Percentiles rank a stretch among this genome's conserved stretches.
Evolutionary conservation across 1,140 invertebrate genomes (phyloP).

Genomic region (Telenomus remus): DNA sequence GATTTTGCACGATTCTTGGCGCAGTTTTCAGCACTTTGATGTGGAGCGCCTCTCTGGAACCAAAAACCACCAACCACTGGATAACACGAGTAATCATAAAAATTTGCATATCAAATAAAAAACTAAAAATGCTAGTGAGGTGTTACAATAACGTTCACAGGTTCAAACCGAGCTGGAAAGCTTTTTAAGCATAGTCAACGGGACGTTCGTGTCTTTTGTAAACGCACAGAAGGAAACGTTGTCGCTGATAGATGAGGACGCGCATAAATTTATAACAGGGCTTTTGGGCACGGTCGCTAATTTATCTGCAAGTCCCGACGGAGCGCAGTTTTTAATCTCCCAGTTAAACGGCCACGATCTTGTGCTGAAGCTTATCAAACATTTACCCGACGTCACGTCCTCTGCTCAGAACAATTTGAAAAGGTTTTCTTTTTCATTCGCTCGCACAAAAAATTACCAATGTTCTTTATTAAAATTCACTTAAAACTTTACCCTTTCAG

Average conservation of each 20-base stretch:
- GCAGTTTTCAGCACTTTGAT: slow-evolving; percentile 67
- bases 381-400: slow-evolving; percentile 16
- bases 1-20: slow-evolving; percentile 69
- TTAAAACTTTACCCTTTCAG: slow-evolving; percentile 49
- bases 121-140: background rate
- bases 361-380: slow-evolving; percentile 22
- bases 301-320: slow-evolving; percentile 66
- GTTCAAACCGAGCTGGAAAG: slow-evolving; percentile 67
- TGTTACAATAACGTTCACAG: slow-evolving; percentile 19
- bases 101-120: background rate
- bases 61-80: slow-evolving; percentile 64
- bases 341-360: slow-evolving; percentile 65
- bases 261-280: slow-evolving; percentile 70
- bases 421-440: slow-evolving; percentile 5
- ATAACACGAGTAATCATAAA: slow-evolving; percentile 61
- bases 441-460: background rate
- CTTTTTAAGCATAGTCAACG: slow-evolving; percentile 68
- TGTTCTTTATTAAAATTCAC: background rate
- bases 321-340: slow-evolving; percentile 68
- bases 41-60: slow-evolving; percentile 68
- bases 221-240: slow-evolving; percentile 63
- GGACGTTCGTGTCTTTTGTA: slow-evolving; percentile 69
- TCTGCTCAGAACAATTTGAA: slow-evolving; percentile 8
- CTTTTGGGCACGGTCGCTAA: slow-evolving; percentile 71
- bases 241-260: slow-evolving; percentile 63